These are phyloP conservation scores for Ellobius talpinus DNA, from an alignment of 2,113 vertebrate genomes.

Conservation along the genomic window DNA sequence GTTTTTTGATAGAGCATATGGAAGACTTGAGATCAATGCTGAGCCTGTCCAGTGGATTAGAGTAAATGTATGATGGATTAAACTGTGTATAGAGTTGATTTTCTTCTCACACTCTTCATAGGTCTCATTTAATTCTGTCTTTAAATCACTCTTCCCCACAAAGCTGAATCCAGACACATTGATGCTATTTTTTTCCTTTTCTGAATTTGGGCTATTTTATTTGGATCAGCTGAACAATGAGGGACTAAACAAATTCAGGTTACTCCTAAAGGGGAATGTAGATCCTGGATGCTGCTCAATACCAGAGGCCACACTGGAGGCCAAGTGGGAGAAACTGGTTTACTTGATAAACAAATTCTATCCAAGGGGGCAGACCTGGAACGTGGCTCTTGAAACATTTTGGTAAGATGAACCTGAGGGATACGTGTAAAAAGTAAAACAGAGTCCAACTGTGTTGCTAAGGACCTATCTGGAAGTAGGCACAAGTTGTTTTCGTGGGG, in stretches of 20 bases:
- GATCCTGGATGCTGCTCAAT: neutral
- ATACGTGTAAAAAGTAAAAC: constrained; percentile 59
- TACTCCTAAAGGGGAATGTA: constrained; percentile 35
- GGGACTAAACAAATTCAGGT: constrained; percentile 73
- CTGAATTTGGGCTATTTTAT: constrained; percentile 60
- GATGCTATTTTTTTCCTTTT: constrained; percentile 7
- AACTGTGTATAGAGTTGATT: neutral
- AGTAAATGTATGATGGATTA: neutral
- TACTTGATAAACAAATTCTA: constrained; percentile 63
- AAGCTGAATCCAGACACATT: neutral
- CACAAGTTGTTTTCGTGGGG: neutral
- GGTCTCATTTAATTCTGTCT: neutral
- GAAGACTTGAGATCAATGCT: neutral
- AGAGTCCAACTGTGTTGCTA: constrained; percentile 45
- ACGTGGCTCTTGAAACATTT: constrained; percentile 63
- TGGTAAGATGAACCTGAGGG: constrained; percentile 63
- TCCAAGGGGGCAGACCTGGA: constrained; percentile 50
- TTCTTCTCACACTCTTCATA: constrained; percentile 39
- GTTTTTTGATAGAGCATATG: neutral
- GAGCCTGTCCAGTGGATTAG: neutral
- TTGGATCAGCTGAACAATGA: constrained; percentile 72
- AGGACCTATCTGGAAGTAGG: neutral
- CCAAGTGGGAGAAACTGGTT: constrained; percentile 54
- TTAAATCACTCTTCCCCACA: neutral
- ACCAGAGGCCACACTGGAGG: constrained; percentile 60